Percentiles rank a stretch among this genome's conserved stretches.
Evolutionary conservation across 1,140 invertebrate species (phyloP).

Genomic region (Pseudomyrmex cubaensis): DNA sequence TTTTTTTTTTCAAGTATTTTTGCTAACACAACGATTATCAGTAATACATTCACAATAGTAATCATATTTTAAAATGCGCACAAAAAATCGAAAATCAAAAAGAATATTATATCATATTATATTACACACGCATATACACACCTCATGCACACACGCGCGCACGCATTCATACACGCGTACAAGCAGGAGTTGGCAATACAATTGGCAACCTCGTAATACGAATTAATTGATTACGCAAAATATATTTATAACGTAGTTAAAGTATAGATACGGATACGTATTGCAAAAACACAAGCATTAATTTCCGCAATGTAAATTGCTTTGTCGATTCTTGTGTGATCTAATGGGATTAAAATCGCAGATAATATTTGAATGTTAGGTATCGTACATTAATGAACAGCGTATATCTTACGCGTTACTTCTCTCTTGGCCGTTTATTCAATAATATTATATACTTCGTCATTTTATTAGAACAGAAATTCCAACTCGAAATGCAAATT

Average conservation of each 20-base stretch:
- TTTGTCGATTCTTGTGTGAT: background rate
- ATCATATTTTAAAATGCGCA: constrained; percentile 76
- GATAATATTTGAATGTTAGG: constrained; percentile 42
- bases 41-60: constrained; percentile 77
- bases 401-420: constrained; percentile 54
- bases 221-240: constrained; percentile 3
- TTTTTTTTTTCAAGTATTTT: constrained; percentile 77
- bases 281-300: constrained; percentile 10
- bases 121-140: background rate
- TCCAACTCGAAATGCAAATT: constrained; percentile 25
- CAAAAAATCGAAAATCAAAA: constrained; percentile 75
- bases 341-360: constrained; percentile 47
- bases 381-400: constrained; percentile 59
- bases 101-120: constrained; percentile 57
- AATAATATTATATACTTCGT: constrained; percentile 31
- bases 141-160: constrained; percentile 15
- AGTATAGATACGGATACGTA: background rate
- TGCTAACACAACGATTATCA: constrained; percentile 79
- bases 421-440: constrained; percentile 42
- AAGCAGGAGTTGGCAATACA: constrained; percentile 18
- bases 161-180: background rate
- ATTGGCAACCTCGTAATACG: background rate
- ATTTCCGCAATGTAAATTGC: background rate
- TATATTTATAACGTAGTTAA: background rate
- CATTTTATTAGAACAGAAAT: constrained; percentile 38